Percentiles rank a stretch among this genome's conserved stretches.
phyloP scores from a whole-genome alignment of 92 coral and sea anemone species.

The Galaxea fascicularis region DNA sequence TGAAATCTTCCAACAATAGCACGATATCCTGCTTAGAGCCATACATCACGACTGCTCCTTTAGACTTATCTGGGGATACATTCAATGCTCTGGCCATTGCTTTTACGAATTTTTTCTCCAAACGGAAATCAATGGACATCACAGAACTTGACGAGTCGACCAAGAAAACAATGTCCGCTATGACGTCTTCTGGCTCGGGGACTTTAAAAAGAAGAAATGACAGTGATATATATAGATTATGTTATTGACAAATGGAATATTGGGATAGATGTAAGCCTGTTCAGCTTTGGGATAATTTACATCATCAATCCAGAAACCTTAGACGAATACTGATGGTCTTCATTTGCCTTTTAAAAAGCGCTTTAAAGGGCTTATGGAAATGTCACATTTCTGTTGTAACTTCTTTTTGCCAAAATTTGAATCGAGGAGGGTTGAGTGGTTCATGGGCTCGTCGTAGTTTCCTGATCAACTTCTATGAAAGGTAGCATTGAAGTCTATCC shows the following conservation, averaged over 20 bases:
- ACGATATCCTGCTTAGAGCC: conserved; percentile 57
- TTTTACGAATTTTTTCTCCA: conserved; percentile 70
- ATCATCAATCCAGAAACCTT: too few species aligned
- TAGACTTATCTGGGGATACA: conserved; percentile 62
- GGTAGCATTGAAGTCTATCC: too few species aligned
- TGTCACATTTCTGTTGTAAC: too few species aligned
- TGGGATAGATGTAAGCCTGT: too few species aligned
- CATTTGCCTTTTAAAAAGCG: too few species aligned
- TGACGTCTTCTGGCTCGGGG: conserved; percentile 58
- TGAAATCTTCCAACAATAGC: conserved; percentile 54
- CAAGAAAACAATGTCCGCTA: conserved; percentile 74
- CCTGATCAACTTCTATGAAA: too few species aligned
- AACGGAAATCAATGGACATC: conserved; percentile 29
- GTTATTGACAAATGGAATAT: neutral
- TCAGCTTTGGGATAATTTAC: too few species aligned
- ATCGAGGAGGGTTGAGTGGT: too few species aligned
- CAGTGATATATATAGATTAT: neutral
- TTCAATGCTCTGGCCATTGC: conserved; percentile 61
- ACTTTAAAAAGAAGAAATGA: conserved; percentile 32
- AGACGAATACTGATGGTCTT: too few species aligned
- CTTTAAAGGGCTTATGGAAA: too few species aligned
- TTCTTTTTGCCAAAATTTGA: too few species aligned
- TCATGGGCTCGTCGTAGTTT: too few species aligned
- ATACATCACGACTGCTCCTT: conserved; percentile 65
- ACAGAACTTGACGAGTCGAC: conserved; percentile 68